Base-by-base conservation (phyloP, 2,113 vertebrate genomes). In the Climacteris rufus region DNA sequence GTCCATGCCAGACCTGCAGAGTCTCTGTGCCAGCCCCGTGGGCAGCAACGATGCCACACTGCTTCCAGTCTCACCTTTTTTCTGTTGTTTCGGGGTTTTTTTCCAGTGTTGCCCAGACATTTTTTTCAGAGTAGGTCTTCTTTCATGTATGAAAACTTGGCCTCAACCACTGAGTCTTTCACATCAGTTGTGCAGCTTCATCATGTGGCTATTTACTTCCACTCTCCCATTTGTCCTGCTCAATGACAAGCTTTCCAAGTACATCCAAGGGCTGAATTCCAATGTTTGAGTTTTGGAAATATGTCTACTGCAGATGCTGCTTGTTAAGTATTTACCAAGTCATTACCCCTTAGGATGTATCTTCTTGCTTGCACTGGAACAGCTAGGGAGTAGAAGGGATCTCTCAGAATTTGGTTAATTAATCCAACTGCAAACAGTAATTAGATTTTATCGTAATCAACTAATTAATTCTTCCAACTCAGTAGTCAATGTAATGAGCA, bases 391-490 rank as follows among this genome's bases (percentile, higher is more conserved):
- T 83, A 87, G 77, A 90, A 90, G 30, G 6, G 60, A 79, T 92
- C 63, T 93, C 86, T 87, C 74, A 57, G 65, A 97, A 94, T 94
- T 93, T 50, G 50, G 72, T 89, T 96, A 97, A 96, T 97, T 96
- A 96, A 92, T 97, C 89, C 91, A 94, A 76, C 90, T 63, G 92
- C 90, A 96, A 97, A 96, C 90, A 96, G 92, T 96, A 96, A 97
- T 96, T 96, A 96, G 95, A 96, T 92, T 94, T 96, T 94, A 95
- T 96, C 83, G 0, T 79, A 96, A 95, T 96, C 87, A 94, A 89
- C 92, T 92, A 96, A 96, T 97, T 96, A 96, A 96, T 95, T 92
- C 94, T 96, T 96, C 95, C 95, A 94, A 79, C 91, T 96, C 90
- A 92, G 91, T 91, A 89, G 92, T 87, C 83, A 42, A 85, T 90